Conservation (phyloP, 2,888 invertebrate species). For the Podotricha telesiphe region DNA sequence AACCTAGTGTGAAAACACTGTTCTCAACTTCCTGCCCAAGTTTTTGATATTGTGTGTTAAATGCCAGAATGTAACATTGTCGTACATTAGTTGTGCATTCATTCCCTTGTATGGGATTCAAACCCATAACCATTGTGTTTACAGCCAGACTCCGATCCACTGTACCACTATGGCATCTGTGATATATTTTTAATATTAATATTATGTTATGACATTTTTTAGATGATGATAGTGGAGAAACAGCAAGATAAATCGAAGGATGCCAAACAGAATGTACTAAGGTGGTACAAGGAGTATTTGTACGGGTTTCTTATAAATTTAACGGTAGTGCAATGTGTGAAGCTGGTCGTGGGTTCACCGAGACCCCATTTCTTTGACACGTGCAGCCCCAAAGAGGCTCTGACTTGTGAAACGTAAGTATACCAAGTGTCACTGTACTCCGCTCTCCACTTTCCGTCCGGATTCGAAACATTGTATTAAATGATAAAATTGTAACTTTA, state of each 20-base stretch:
- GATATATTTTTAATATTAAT: background rate
- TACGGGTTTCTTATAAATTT: conserved; percentile 85
- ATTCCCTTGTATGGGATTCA: too few relatives aligned
- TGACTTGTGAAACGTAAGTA: conserved; percentile 80
- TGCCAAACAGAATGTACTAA: conserved; percentile 61
- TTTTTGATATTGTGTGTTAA: too few relatives aligned
- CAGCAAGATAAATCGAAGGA: conserved; percentile 55
- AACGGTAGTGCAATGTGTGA: conserved; percentile 82
- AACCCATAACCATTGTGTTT: background rate
- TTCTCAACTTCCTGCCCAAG: too few relatives aligned
- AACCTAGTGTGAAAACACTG: too few relatives aligned
- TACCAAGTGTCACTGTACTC: too few relatives aligned
- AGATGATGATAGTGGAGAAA: conserved; percentile 70
- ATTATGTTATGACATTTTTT: conserved; percentile 40
- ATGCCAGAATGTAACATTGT: too few relatives aligned
- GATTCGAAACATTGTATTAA: too few relatives aligned
- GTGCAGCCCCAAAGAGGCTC: conserved; percentile 86
- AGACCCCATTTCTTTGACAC: conserved; percentile 91
- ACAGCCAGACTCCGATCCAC: conserved; percentile 40
- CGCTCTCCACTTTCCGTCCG: too few relatives aligned
- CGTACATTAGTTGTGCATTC: too few relatives aligned
- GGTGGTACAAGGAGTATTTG: conserved; percentile 85
- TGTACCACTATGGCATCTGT: too few relatives aligned
- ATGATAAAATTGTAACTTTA: too few relatives aligned
- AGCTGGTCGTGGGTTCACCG: conserved; percentile 87